Evolutionary conservation across 2,797 vertebrate genomes (phyloP), one percentile per base, ranked within the genome.

Genomic region (Pseudochromis fuscus): DNA sequence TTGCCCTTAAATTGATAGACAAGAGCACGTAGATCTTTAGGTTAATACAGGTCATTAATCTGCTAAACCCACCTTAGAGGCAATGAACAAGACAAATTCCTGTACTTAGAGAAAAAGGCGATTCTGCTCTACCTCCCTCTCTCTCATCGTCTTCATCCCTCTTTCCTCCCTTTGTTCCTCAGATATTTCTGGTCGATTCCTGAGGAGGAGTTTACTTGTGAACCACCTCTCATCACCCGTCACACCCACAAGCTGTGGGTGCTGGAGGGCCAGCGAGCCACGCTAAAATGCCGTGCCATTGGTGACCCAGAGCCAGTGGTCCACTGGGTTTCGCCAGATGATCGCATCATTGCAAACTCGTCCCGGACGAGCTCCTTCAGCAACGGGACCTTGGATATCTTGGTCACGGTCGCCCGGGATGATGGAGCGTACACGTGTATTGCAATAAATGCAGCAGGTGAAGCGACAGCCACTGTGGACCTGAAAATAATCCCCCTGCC

Each of bases 181-280:
- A 94, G 95, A 37, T 97, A 97, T 84, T 98, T 98, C 88, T 98
- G 96, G 96, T 95, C 95, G 0, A 95, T 98, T 65, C 96, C 96
- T 0, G 96, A 98, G 85, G 96, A 96, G 83, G 96, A 97, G 92
- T 98, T 98, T 59, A 95, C 94, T 1, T 98, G 96, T 6, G 96
- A 98, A 71, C 96, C 96, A 0, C 96, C 96, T 0, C 94, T 98
- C 59, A 98, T 98, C 48, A 97, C 96, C 4, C 96, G 96, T 23
- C 96, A 96, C 92, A 96, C 96, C 4, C 96, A 96, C 88, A 95
- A 95, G 75, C 88, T 97, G 25, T 97, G 96, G 96, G 94, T 97
- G 27, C 88, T 98, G 63, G 96, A 98, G 79, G 96, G 96, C 51
- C 96, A 97, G 87, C 84, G 95, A 42, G 96, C 96, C 66, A 96